phyloP scores from a whole-genome alignment of 2,888 invertebrate species.

The Melanostoma scalare region DNA sequence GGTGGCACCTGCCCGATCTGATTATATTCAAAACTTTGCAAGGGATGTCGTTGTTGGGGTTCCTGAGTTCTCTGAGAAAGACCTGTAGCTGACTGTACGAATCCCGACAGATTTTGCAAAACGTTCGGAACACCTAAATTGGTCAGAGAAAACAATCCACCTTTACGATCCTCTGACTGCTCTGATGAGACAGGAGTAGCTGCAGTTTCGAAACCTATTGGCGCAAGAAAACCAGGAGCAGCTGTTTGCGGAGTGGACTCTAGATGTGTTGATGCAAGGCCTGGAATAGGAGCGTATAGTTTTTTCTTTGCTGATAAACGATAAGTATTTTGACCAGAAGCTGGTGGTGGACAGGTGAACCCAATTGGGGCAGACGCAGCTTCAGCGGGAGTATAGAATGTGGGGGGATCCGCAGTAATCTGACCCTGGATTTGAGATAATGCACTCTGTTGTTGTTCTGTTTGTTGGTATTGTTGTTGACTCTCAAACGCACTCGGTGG shows the following conservation, averaged over 20 bases:
- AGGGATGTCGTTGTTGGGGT: slow-evolving; percentile 26
- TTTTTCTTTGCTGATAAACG: slow-evolving; percentile 87
- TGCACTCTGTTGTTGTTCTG: slow-evolving; percentile 21
- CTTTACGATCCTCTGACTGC: slow-evolving; percentile 74
- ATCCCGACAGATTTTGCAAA: slow-evolving; percentile 79
- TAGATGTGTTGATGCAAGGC: slow-evolving; percentile 81
- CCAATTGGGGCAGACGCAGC: slow-evolving; percentile 67
- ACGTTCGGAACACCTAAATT: slow-evolving; percentile 78
- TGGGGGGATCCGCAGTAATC: slow-evolving; percentile 77
- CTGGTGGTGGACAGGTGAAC: slow-evolving; percentile 53
- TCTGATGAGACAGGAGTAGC: slow-evolving; percentile 30
- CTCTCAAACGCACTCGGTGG: slow-evolving; percentile 35
- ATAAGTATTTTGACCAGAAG: slow-evolving; percentile 83
- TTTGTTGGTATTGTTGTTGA: slow-evolving; percentile 14
- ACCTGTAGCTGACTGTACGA: slow-evolving; percentile 79
- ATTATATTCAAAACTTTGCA: slow-evolving; percentile 24
- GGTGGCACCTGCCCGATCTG: slow-evolving; percentile 41
- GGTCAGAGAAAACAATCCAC: slow-evolving; percentile 79
- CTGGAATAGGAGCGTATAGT: slow-evolving; percentile 90
- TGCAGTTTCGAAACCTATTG: slow-evolving; percentile 46
- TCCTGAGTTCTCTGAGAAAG: slow-evolving; percentile 70
- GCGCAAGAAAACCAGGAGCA: slow-evolving; percentile 35
- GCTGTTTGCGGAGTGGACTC: slow-evolving; percentile 35
- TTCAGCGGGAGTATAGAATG: slow-evolving; percentile 80
- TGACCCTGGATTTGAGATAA: slow-evolving; percentile 22